Base-by-base conservation (phyloP, 2,888 invertebrate species). In the Erebia epiphron region DNA sequence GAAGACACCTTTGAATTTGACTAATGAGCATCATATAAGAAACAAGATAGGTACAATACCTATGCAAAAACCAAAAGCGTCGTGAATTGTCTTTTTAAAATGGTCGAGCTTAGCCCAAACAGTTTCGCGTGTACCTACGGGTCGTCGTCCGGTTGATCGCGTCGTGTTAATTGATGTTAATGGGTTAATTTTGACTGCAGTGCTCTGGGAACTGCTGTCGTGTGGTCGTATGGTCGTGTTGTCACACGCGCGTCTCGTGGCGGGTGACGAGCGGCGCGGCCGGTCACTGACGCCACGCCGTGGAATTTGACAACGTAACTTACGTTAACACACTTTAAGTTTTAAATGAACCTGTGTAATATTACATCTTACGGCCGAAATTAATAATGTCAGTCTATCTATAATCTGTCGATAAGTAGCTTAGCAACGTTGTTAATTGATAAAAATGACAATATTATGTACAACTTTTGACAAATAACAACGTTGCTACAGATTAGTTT, bases 141-240 rank as follows among this genome's bases (percentile, higher is more conserved):
- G 68, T 70, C 70, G 58, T 56, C 50, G 68, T 2, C 52, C 57
- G 49, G 60, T 26, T 26, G 1, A 14, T 26, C 56, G 10, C 26
- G 41, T 50, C 69, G 70, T 43, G 64, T 77, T 85, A 87, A 89
- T 88, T 87, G 84, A 83, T 86, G 88, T 88, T 89, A 89, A 89
- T 88, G 83, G 87, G 86, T 86, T 88, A 89, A 89, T 89, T 86
- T 82, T 86, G 81, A 85, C 69, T 67, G 49, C 70, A 16, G 11
- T 57, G 56, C 56, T 63, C 64, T 64, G 64, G 64, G 64, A 64
- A 64, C 64, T 18, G 52, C 64, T 18, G 52, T n/a, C 35, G 10
- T 5, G 21, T 14, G 1, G 56, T n/a, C 35, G 10, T 5, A 13
- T 14, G 1, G 56, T 11, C 16, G 9, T 16, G 60, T 11, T 41